Evolutionary conservation across 1,140 invertebrate genomes (phyloP).

Genomic region (Matsumurasca onukii): DNA sequence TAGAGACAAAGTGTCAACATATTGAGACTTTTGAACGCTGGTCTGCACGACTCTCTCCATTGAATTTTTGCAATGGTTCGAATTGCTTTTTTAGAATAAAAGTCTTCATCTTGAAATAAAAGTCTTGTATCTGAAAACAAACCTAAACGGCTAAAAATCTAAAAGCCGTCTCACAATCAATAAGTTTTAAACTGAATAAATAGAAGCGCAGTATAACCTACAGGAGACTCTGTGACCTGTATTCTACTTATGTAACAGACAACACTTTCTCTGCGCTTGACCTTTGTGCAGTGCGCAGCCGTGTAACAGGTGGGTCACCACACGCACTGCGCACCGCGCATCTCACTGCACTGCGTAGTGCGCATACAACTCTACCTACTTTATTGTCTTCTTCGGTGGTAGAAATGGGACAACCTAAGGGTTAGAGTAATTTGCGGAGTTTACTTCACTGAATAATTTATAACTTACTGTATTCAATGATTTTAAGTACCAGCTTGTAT

Average conservation of each 20-base stretch:
- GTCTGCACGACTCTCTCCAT: too few relatives aligned
- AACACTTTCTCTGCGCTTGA: constrained; percentile 22
- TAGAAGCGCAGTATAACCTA: neutral
- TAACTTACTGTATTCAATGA: too few relatives aligned
- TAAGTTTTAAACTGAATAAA: neutral
- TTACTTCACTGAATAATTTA: too few relatives aligned
- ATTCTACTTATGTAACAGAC: neutral
- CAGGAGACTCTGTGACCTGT: neutral
- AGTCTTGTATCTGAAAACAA: neutral
- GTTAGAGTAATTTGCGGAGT: too few relatives aligned
- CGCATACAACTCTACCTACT: too few relatives aligned
- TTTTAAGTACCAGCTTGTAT: too few relatives aligned
- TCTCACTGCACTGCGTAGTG: too few relatives aligned
- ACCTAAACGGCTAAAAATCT: neutral
- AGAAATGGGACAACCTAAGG: too few relatives aligned
- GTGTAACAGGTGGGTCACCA: constrained; percentile 21
- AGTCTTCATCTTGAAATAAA: neutral
- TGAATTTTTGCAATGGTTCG: neutral
- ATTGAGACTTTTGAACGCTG: too few relatives aligned
- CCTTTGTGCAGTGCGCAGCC: constrained; percentile 14
- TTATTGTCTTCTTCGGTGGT: too few relatives aligned
- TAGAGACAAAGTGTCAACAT: too few relatives aligned
- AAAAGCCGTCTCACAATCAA: neutral
- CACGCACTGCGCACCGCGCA: constrained; percentile 13
- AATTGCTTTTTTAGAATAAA: neutral